Evolutionary conservation across 2,888 invertebrate genomes (phyloP).

Genomic region (Podotricha telesiphe): DNA sequence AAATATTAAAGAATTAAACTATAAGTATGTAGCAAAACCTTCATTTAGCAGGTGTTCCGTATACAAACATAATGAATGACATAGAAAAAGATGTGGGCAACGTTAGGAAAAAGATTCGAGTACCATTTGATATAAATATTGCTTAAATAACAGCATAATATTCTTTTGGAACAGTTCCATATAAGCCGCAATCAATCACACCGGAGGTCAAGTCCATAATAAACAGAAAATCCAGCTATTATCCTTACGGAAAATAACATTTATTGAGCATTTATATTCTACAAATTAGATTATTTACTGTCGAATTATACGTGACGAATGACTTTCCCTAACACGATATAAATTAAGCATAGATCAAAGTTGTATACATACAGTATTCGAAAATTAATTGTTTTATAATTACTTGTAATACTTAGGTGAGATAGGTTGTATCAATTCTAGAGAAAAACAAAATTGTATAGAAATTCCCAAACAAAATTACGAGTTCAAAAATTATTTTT

Average conservation of each 20-base stretch:
- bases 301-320: conserved; percentile 31
- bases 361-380: background rate
- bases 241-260: conserved; percentile 50
- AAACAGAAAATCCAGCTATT: conserved; percentile 67
- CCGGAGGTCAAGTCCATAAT: conserved; percentile 66
- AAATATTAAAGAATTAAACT: background rate
- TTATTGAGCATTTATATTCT: conserved; percentile 39
- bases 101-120: conserved; percentile 2
- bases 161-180: conserved; percentile 64
- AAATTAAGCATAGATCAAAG: background rate
- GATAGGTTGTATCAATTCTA: too few species aligned
- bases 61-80: background rate
- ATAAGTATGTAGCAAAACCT: background rate
- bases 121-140: conserved; percentile 8
- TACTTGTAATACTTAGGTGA: too few species aligned
- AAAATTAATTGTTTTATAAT: too few species aligned
- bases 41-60: background rate
- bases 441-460: too few species aligned
- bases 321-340: conserved; percentile 1
- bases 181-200: conserved; percentile 74
- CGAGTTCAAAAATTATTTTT: too few species aligned
- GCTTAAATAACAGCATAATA: conserved; percentile 36
- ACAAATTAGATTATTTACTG: conserved; percentile 36
- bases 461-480: too few species aligned
- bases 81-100: background rate